phyloP scores from a whole-genome alignment of 1,140 invertebrate species.

The Steinernema khuongi region DNA sequence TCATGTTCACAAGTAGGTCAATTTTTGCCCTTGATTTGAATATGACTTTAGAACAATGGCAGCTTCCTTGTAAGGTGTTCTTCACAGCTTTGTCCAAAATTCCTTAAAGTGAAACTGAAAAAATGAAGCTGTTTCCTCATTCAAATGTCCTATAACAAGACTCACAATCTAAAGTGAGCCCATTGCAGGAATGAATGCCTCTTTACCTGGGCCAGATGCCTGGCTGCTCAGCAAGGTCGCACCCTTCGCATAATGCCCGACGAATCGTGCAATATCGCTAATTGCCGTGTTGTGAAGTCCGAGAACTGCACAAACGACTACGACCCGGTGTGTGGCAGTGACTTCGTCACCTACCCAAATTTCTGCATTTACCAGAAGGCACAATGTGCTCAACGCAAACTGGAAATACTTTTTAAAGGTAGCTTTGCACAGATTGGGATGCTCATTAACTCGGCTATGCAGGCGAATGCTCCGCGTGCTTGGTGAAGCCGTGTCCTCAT shows the following conservation, averaged over 20 bases:
- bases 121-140: background rate
- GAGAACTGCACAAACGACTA: constrained; percentile 22
- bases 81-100: too few species aligned
- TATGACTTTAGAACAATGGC: too few species aligned
- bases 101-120: background rate
- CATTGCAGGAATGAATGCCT: constrained; percentile 44
- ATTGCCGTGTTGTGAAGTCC: constrained; percentile 12
- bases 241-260: constrained; percentile 37
- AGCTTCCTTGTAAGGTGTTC: too few species aligned
- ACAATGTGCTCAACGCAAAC: constrained; percentile 37
- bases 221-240: constrained; percentile 44
- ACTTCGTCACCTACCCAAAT: constrained; percentile 49
- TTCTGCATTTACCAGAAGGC: constrained; percentile 39
- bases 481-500: constrained; percentile 40
- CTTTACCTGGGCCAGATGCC: constrained; percentile 47
- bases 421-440: background rate
- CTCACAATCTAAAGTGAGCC: background rate
- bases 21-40: too few species aligned
- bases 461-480: constrained; percentile 45
- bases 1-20: background rate
- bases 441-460: constrained; percentile 7
- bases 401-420: constrained; percentile 55
- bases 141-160: constrained; percentile 24
- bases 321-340: constrained; percentile 49
- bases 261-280: constrained; percentile 31